phyloP scores from a whole-genome alignment of 2,113 vertebrate species.

The Cheilinus undulatus region DNA sequence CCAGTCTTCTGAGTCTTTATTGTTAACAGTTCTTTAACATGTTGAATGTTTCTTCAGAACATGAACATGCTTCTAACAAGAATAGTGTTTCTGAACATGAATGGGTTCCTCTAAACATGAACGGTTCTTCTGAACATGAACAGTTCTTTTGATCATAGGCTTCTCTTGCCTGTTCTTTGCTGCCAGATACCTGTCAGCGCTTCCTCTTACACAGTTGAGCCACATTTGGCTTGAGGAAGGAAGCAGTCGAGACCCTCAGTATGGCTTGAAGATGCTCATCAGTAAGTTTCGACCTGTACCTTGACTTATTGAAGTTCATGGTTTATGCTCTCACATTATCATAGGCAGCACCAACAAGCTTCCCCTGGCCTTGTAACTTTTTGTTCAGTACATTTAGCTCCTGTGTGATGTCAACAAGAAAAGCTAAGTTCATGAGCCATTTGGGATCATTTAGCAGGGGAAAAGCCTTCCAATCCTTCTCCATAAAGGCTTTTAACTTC shows the following conservation, averaged over 20 bases:
- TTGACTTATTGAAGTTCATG: constrained; percentile 10
- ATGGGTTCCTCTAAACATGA: too few relatives aligned
- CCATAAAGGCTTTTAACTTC: constrained; percentile 18
- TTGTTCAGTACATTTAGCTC: constrained; percentile 12
- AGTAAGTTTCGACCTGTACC: constrained; percentile 12
- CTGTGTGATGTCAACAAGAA: background rate
- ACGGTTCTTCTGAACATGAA: too few relatives aligned
- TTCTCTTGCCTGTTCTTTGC: constrained; percentile 1
- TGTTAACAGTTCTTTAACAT: too few relatives aligned
- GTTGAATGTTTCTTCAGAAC: too few relatives aligned
- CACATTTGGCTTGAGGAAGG: constrained; percentile 13
- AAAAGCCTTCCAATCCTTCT: constrained; percentile 2
- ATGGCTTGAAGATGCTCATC: constrained; percentile 29
- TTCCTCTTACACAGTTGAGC: constrained; percentile 8
- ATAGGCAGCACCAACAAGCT: constrained; percentile 2
- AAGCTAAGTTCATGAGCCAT: constrained; percentile 15
- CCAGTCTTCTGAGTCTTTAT: too few relatives aligned
- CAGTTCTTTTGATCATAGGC: too few relatives aligned
- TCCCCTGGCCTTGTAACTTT: constrained; percentile 23
- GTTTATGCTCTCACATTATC: background rate
- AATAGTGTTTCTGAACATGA: too few relatives aligned
- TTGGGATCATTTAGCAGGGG: constrained; percentile 10
- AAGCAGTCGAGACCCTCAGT: constrained; percentile 9
- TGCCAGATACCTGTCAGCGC: background rate
- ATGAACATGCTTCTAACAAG: too few relatives aligned